A percentile compares a stretch with the other conserved stretches of the same genome.
These are phyloP conservation scores for Eulemur albifrons DNA, from an alignment of 2,797 vertebrate genomes.

Conservation along the genomic window DNA sequence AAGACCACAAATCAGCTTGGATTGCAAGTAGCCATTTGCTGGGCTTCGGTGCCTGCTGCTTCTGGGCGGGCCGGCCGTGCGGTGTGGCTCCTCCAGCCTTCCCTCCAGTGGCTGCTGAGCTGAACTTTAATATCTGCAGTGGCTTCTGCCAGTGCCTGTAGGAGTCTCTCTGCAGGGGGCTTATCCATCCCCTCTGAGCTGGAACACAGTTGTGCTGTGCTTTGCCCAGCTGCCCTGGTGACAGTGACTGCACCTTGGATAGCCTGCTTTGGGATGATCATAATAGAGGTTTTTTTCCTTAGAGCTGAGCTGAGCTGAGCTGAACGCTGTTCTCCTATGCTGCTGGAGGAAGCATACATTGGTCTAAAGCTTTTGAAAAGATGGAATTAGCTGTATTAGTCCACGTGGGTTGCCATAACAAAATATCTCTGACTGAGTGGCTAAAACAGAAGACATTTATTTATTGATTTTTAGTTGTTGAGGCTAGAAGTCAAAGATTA, in stretches of 20 bases:
- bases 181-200: neutral
- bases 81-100: rapidly evolving
- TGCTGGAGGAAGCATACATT: neutral
- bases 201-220: rapidly evolving
- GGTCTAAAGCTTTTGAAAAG: neutral
- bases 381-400: neutral
- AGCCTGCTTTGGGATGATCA: neutral
- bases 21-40: conserved; percentile 64
- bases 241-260: rapidly evolving
- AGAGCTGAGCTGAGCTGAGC: neutral
- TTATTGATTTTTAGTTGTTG: neutral
- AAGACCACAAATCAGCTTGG: conserved; percentile 77
- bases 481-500: neutral
- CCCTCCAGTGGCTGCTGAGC: conserved; percentile 63
- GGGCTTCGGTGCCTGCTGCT: conserved; percentile 2
- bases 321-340: rapidly evolving
- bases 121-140: rapidly evolving
- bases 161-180: neutral
- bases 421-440: neutral
- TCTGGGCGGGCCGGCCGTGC: no score
- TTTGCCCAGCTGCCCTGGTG: no score
- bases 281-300: neutral
- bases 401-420: neutral
- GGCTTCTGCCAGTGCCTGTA: neutral
- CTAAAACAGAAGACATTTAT: neutral